A percentile compares a stretch with the other conserved stretches of the same genome.
phyloP scores from a whole-genome alignment of 2,797 vertebrate genomes.

The Echiichthys vipera region DNA sequence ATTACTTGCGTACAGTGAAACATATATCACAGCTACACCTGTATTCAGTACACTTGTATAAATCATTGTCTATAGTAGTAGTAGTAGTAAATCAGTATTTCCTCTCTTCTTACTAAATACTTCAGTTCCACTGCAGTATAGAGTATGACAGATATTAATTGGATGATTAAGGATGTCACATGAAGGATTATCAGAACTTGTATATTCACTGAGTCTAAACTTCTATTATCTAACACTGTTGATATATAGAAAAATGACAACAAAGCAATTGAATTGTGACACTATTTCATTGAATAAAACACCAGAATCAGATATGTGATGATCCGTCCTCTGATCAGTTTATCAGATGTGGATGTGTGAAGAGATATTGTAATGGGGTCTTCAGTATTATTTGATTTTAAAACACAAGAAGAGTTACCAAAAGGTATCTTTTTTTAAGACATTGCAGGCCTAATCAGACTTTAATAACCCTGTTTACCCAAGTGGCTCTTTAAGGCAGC shows the following conservation, averaged over 20 bases:
- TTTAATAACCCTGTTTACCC: neutral
- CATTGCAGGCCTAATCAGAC: neutral
- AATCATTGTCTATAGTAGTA: too few relatives aligned
- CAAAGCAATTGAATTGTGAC: neutral
- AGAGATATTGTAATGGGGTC: neutral
- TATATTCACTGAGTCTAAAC: neutral
- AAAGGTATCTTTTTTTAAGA: neutral
- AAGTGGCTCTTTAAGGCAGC: neutral
- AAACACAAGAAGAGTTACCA: too few relatives aligned
- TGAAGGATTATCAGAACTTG: neutral
- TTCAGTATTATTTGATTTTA: neutral
- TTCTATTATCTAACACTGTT: neutral
- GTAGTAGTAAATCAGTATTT: too few relatives aligned
- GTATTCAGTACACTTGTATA: neutral
- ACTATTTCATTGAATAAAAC: neutral
- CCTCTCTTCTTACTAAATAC: neutral
- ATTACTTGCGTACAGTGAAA: neutral
- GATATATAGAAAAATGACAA: neutral
- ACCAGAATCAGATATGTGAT: neutral
- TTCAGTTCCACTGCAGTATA: neutral
- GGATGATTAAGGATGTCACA: neutral
- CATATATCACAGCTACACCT: neutral
- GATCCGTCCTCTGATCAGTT: neutral
- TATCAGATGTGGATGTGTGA: neutral
- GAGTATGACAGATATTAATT: neutral